Percentiles rank a stretch among this genome's conserved stretches.
Evolutionary conservation across 30 jellyfish, hydroid and myxozoan species (phyloP).

Genomic region (Phacellophora camtschatica): DNA sequence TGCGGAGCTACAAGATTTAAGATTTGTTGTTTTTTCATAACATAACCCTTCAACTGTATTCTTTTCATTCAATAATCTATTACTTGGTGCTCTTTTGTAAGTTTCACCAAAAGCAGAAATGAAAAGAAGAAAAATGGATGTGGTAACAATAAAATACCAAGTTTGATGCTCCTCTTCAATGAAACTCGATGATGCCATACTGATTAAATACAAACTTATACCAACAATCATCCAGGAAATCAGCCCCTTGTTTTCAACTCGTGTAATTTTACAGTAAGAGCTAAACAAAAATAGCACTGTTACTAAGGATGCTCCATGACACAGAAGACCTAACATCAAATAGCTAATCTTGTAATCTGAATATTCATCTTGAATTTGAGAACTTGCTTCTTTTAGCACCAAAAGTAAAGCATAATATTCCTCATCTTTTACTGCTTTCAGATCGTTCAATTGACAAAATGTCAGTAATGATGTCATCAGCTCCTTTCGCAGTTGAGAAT

Average conservation of each 20-base stretch:
- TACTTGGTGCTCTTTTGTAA: neutral
- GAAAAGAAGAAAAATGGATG: neutral
- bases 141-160: slow-evolving; percentile 71
- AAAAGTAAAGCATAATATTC: neutral
- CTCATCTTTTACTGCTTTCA: too few relatives aligned
- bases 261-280: too few relatives aligned
- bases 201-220: neutral
- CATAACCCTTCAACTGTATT: neutral
- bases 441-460: neutral
- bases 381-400: neutral
- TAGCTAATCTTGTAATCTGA: slow-evolving; percentile 14
- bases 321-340: slow-evolving; percentile 6
- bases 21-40: neutral
- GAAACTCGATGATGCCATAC: slow-evolving; percentile 68
- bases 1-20: too few relatives aligned
- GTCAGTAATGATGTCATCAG: neutral
- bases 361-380: neutral
- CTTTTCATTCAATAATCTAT: neutral
- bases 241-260: too few relatives aligned
- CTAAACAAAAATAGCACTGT: too few relatives aligned
- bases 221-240: neutral
- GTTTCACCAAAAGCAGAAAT: neutral
- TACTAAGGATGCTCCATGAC: slow-evolving; percentile 1
- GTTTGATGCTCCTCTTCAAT: slow-evolving; percentile 91
- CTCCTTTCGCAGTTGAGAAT: neutral